Percentiles rank a stretch among this genome's conserved stretches.
phyloP scores from a whole-genome alignment of 2,797 vertebrate genomes.

The Melanotaenia parkinsoni region DNA sequence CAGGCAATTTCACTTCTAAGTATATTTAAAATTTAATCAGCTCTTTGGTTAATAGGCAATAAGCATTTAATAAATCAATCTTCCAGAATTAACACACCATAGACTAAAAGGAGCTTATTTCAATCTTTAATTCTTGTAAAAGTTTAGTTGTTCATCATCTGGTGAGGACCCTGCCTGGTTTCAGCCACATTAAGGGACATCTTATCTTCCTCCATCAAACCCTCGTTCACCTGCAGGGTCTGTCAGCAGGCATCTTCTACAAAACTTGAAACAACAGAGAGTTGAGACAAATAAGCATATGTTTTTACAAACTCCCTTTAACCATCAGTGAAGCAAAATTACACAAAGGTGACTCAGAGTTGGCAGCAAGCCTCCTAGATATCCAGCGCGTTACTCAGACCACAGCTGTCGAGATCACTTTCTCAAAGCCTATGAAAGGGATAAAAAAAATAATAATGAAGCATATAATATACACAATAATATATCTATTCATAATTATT shows the following conservation, averaged over 20 bases:
- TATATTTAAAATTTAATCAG: too few relatives aligned
- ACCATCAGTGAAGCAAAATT: slow-evolving; percentile 18
- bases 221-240: slow-evolving; percentile 10
- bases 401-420: slow-evolving; percentile 43
- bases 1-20: too few relatives aligned
- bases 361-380: slow-evolving; percentile 4
- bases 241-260: slow-evolving; percentile 26
- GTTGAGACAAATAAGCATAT: slow-evolving; percentile 43
- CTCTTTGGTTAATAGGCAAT: too few relatives aligned
- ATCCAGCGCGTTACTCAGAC: slow-evolving; percentile 44
- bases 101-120: not conserved
- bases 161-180: not conserved
- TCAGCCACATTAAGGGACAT: slow-evolving; percentile 8
- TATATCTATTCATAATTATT: not conserved
- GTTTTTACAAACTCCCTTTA: slow-evolving; percentile 36
- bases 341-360: slow-evolving; percentile 45
- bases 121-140: not conserved
- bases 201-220: slow-evolving; percentile 30
- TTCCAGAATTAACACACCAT: too few relatives aligned
- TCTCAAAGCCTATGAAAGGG: not conserved
- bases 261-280: slow-evolving; percentile 43
- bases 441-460: not conserved
- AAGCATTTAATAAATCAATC: too few relatives aligned
- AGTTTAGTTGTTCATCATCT: not conserved
- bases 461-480: not conserved